These are phyloP conservation scores for Alligator sinensis DNA, from an alignment of 2,113 vertebrate genomes.

Conservation along the genomic window DNA sequence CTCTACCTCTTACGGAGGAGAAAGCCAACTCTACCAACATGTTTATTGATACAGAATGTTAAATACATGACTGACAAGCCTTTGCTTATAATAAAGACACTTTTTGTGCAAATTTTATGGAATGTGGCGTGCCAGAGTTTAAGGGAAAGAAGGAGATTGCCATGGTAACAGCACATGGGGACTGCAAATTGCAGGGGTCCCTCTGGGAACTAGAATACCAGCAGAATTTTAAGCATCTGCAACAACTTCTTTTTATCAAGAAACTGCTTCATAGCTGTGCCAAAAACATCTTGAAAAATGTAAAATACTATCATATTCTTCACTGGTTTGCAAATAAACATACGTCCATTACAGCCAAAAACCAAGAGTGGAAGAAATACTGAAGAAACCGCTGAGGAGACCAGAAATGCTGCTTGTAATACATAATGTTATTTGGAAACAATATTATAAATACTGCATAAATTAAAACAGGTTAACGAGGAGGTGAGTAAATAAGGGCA, in stretches of 20 bases:
- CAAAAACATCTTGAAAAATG: not conserved
- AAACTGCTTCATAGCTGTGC: not conserved
- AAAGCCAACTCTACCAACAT: not conserved
- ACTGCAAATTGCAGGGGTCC: conserved; percentile 30
- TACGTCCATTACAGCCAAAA: not conserved
- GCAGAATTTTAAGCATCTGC: conserved; percentile 18
- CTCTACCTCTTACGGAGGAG: not conserved
- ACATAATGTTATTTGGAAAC: accelerated
- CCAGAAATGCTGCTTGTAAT: not conserved
- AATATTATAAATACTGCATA: accelerated
- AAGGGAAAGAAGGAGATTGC: conserved; percentile 23
- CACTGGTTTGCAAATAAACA: not conserved
- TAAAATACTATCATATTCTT: not conserved
- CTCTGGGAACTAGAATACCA: conserved; percentile 8
- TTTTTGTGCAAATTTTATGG: conserved; percentile 43
- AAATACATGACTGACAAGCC: conserved; percentile 34
- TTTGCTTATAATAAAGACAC: conserved; percentile 43
- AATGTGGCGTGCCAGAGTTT: conserved; percentile 30
- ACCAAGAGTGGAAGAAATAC: not conserved
- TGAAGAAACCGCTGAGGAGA: not conserved
- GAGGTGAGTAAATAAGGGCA: not conserved
- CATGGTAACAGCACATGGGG: conserved; percentile 30
- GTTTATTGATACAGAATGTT: conserved; percentile 64
- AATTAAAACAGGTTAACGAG: not conserved
- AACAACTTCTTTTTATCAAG: not conserved